phyloP scores from a whole-genome alignment of 2,113 vertebrate species.

The Anser cygnoides region DNA sequence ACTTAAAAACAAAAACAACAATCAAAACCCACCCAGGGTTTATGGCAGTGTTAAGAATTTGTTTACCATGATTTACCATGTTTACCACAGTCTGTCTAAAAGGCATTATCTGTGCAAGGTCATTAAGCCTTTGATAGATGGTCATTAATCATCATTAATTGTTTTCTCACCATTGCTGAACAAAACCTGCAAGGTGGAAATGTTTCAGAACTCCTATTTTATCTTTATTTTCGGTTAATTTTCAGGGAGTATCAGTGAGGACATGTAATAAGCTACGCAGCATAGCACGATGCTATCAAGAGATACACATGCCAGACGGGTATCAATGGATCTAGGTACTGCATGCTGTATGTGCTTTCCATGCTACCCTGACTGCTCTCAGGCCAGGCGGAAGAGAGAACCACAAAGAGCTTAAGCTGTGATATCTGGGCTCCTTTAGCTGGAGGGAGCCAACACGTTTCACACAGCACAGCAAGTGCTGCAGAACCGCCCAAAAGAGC shows the following conservation, averaged over 20 bases:
- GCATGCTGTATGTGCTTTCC: neutral
- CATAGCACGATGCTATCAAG: neutral
- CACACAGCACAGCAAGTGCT: neutral
- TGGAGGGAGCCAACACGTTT: neutral
- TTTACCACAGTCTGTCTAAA: neutral
- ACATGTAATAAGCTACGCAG: neutral
- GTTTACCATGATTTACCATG: neutral
- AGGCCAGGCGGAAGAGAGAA: neutral
- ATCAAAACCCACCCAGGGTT: neutral
- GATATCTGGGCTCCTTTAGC: neutral
- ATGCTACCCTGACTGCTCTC: neutral
- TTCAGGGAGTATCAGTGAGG: neutral
- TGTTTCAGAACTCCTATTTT: neutral
- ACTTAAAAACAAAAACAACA: neutral
- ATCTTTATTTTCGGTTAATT: neutral
- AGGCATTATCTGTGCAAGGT: neutral
- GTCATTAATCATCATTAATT: neutral
- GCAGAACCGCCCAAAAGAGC: neutral
- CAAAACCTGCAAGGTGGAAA: neutral
- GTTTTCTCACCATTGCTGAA: neutral
- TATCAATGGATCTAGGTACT: neutral
- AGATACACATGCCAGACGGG: fast-evolving
- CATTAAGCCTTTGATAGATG: neutral
- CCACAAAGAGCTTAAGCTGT: fast-evolving
- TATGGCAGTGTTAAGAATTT: neutral